A percentile compares a stretch with the other conserved stretches of the same genome.
phyloP scores from a whole-genome alignment of 2,113 vertebrate genomes.

The Myrmophylax atrothorax region DNA sequence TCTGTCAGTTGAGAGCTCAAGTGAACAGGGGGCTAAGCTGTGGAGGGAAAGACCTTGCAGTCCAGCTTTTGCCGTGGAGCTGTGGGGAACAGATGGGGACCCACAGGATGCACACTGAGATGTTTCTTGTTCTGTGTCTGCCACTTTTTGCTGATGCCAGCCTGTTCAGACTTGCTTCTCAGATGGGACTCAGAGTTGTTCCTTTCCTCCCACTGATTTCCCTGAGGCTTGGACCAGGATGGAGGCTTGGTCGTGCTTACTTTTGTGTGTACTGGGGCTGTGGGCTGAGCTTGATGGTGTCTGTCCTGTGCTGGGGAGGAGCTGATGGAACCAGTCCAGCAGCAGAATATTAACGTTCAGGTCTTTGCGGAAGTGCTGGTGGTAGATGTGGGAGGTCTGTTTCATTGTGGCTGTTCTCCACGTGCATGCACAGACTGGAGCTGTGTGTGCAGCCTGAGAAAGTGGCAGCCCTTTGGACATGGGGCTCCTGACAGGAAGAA shows the following conservation, averaged over 20 bases:
- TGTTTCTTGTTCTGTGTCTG: not conserved
- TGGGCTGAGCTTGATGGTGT: not conserved
- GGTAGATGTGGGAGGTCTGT: not conserved
- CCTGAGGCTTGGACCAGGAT: not conserved
- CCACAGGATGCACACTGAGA: not conserved
- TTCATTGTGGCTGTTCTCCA: not conserved
- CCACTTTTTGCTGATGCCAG: not conserved
- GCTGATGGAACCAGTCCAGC: not conserved
- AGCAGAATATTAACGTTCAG: not conserved
- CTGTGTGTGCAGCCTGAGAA: not conserved
- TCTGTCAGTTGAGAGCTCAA: not conserved
- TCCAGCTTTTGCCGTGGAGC: not conserved
- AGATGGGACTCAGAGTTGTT: not conserved
- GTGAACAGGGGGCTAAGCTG: not conserved
- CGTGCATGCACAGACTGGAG: rapidly evolving
- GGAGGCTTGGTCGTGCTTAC: not conserved
- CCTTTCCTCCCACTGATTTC: not conserved
- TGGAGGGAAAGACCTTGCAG: not conserved
- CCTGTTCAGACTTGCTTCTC: not conserved
- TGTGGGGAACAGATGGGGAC: not conserved
- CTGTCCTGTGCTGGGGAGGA: not conserved
- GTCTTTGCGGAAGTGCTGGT: not conserved
- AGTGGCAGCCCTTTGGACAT: not conserved
- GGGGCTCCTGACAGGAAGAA: not conserved
- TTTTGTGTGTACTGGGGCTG: rapidly evolving